phyloP scores from a whole-genome alignment of 2,113 vertebrate genomes.

The Colossoma macropomum region DNA sequence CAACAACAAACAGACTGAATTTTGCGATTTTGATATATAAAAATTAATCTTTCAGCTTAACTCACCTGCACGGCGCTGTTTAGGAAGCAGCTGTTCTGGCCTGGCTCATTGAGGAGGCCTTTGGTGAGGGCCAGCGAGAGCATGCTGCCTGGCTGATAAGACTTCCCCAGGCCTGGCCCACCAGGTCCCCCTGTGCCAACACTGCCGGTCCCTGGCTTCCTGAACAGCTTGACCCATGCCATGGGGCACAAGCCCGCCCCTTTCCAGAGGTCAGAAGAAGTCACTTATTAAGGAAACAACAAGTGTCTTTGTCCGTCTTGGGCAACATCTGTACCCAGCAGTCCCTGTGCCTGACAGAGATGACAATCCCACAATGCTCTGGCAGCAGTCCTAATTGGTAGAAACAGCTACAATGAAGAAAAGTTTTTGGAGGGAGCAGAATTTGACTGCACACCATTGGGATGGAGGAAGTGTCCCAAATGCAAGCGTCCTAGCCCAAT shows the following conservation, averaged over 20 bases:
- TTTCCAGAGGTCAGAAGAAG: conserved; percentile 36
- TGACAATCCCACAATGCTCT: background rate
- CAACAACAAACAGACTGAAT: no score
- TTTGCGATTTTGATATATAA: no score
- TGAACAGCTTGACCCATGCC: conserved; percentile 96
- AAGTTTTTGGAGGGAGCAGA: background rate
- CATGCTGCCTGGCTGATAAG: conserved; percentile 95
- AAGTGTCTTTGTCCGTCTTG: conserved; percentile 16
- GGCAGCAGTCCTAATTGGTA: conserved; percentile 12
- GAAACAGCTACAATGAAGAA: conserved; percentile 1
- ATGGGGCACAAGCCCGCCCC: conserved; percentile 78
- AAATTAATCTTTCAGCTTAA: background rate
- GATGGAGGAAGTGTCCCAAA: background rate
- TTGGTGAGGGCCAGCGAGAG: conserved; percentile 94
- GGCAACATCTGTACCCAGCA: conserved; percentile 10
- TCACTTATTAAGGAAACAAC: conserved; percentile 39
- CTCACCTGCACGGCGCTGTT: conserved; percentile 98
- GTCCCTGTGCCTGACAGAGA: conserved; percentile 27
- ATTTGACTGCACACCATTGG: conserved; percentile 39
- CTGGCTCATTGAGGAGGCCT: conserved; percentile 94
- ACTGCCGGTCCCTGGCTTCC: conserved; percentile 85
- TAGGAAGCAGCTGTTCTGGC: conserved; percentile 99
- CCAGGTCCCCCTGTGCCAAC: conserved; percentile 25
- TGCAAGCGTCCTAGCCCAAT: conserved; percentile 6
- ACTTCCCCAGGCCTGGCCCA: conserved; percentile 80